phyloP scores from a whole-genome alignment of 2,888 invertebrate genomes.

The Himalopsyche kuldschensis region DNA sequence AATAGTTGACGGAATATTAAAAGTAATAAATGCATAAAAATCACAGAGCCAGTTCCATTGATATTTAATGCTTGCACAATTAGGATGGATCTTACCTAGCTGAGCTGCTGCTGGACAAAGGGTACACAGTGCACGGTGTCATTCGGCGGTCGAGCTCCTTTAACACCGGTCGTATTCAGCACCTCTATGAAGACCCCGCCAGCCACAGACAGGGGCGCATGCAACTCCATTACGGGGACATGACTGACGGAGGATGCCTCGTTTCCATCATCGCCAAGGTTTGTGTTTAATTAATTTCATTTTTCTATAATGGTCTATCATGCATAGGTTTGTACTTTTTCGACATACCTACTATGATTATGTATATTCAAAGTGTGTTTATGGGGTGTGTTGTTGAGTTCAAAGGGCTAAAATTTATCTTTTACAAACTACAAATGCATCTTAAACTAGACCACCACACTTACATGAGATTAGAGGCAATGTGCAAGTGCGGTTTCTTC shows the following conservation, averaged over 20 bases:
- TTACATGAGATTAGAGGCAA: no score
- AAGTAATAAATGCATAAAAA: no score
- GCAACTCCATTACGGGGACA: constrained; percentile 97
- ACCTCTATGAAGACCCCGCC: constrained; percentile 88
- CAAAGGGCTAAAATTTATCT: no score
- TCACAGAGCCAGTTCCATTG: no score
- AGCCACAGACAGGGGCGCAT: constrained; percentile 86
- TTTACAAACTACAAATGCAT: no score
- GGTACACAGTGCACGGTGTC: constrained; percentile 94
- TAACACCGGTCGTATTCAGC: constrained; percentile 95
- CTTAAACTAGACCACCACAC: no score
- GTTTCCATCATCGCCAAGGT: constrained; percentile 75
- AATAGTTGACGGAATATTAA: no score
- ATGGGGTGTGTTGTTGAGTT: no score
- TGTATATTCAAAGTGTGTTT: no score
- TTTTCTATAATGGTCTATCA: neutral
- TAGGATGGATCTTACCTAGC: constrained; percentile 98
- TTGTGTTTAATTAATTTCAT: constrained; percentile 21
- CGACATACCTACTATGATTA: no score
- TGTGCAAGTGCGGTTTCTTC: no score
- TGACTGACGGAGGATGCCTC: constrained; percentile 96
- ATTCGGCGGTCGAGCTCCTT: constrained; percentile 93
- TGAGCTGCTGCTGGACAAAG: constrained; percentile 88
- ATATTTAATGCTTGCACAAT: constrained; percentile 32
- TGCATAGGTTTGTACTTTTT: no score